Percentiles rank a stretch among this genome's conserved stretches.
Evolutionary conservation across 2,113 vertebrate species (phyloP).

Genomic region (Chaetorhynchus papuensis): DNA sequence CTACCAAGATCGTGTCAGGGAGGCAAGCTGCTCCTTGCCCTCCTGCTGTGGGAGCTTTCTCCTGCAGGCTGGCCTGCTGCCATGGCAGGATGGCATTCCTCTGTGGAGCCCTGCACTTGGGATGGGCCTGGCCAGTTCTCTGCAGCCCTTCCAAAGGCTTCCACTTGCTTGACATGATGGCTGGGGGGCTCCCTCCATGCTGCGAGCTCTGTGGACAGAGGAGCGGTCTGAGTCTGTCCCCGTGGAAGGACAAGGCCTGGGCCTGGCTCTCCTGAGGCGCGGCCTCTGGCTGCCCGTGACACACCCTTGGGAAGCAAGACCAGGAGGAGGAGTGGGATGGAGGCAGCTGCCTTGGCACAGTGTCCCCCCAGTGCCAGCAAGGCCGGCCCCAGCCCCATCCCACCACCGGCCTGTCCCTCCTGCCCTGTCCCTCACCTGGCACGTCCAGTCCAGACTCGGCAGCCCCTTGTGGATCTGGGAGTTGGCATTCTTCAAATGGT

Average conservation of each 20-base stretch:
- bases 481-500: accelerated
- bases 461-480: accelerated
- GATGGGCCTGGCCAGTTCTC: background rate
- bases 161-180: background rate
- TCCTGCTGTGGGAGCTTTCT: background rate
- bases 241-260: background rate
- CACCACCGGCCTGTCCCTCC: background rate
- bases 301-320: background rate
- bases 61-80: background rate
- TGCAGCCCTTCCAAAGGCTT: background rate
- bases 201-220: accelerated
- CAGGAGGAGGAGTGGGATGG: background rate
- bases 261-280: background rate
- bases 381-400: background rate
- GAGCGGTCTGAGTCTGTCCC: accelerated
- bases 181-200: background rate
- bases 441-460: accelerated
- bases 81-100: background rate
- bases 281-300: background rate
- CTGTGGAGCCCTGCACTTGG: background rate
- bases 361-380: accelerated
- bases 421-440: background rate
- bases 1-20: background rate
- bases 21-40: background rate
- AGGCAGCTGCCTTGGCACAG: background rate